Conservation (phyloP, 2,888 invertebrate genomes). For the Clanis bilineata region DNA sequence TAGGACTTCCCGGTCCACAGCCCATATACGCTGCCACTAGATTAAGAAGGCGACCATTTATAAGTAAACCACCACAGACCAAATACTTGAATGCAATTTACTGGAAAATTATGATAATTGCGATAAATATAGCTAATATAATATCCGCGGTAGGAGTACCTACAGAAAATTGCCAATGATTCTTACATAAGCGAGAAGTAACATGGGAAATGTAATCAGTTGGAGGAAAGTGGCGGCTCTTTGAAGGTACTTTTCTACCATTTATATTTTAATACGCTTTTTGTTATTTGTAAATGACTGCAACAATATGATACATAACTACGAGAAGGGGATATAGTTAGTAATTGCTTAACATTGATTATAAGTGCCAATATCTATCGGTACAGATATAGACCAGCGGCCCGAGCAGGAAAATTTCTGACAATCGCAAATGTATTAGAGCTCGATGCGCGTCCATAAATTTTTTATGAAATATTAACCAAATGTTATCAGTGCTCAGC, state of each 20-base stretch:
- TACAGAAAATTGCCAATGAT: neutral
- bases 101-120: neutral
- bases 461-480: too few relatives aligned
- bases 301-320: neutral
- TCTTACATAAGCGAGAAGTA: neutral
- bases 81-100: neutral
- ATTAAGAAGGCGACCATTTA: too few relatives aligned
- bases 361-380: too few relatives aligned
- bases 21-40: too few relatives aligned
- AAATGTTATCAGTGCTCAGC: too few relatives aligned
- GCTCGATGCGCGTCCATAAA: too few relatives aligned
- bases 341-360: too few relatives aligned
- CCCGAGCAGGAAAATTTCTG: too few relatives aligned
- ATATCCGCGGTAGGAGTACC: neutral
- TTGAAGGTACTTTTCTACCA: neutral
- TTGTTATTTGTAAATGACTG: neutral
- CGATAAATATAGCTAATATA: neutral
- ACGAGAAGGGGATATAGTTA: neutral
- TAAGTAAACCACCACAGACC: neutral
- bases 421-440: too few relatives aligned
- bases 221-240: neutral
- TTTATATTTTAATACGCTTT: neutral
- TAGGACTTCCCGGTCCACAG: too few relatives aligned
- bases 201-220: neutral
- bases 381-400: too few relatives aligned